Evolutionary conservation across 2,888 invertebrate genomes (phyloP), one percentile per base, ranked within the genome.

Genomic region (Hoplodrina ambigua): DNA sequence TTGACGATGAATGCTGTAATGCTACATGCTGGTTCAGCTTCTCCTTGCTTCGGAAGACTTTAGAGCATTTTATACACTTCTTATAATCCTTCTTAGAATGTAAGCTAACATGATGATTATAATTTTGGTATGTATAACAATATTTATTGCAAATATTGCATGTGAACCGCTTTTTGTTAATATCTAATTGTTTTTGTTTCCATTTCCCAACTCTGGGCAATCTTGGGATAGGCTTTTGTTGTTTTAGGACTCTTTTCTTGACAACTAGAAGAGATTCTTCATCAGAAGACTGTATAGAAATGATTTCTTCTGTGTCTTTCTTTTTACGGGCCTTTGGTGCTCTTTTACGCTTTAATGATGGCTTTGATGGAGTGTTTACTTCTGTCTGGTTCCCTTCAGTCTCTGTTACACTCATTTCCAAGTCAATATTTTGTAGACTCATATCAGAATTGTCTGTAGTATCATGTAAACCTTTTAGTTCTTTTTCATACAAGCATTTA

Each of bases 101-200:
- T 10, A 90, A 75, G n/a, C 86, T 89, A 59, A 92, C 81, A 52
- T 96, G 95, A 15, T 93, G 91, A n/a, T 93, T 87, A 41, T 90
- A 94, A 62, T 95, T 94, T 68, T 95, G 94, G 33, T 82, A 91
- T 0, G 95, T 95, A 25, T 93, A 94, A 55, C 95, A 95, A 55
- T 94, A 91, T 76, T 92, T 92, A 0, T 92, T 87, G 69, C 95
- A 96, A 17, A 89, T 74, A 0, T 84, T 82, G 19, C 95, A 95
- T 0, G 90, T 89, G 3, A 94, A 90, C 53, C 86, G 83, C 4
- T 82, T 85, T 41, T 76, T 84, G 4, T 83, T 85, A 1, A 72
- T 53, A 10, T 56, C 69, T 0, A 56, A 8, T 33, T 72, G 58
- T 2, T 66, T 73, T 11, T 64, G 79, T 64, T 64, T 61, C 69